Evolutionary conservation across 2,888 invertebrate species (phyloP), one percentile per base, ranked within the genome.

Genomic region (Euproctis similis): DNA sequence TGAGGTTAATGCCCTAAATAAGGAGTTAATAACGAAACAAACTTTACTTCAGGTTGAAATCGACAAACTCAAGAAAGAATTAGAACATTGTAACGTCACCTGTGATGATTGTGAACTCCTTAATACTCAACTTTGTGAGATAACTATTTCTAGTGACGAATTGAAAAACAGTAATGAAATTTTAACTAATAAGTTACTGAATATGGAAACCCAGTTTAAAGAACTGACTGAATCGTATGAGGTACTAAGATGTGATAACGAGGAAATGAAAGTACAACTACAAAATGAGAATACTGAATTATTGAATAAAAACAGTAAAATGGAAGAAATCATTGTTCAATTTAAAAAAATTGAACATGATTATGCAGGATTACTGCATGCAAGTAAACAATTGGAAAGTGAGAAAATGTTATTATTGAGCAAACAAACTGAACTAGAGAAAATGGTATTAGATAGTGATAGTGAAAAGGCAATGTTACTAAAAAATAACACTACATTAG

Each of bases 1-100:
- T 38, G 68, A 70, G 34, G 45, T 82, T 26, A 70, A 62, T 34
- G 31, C 31, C 12, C 58, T 71, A 53, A 81, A 80, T 37, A 68
- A 70, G 34, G 62, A 71, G 31, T 43, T 80, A 12, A 30, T 42
- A 10, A 40, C 42, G 31, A 53, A 67, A 26, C 58, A 73, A 42
- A 46, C 44, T 10, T 44, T 57, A 29, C 31, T 72, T 2, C 60
- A 71, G 32, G 69, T 63, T 42, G 57, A 71, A 49, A 67, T 82
- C 29, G 48, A 47, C 24, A 51, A 53, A 26, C 50, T 75, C 2
- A 66, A 69, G 8, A 72, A 72, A 27, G 62, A 75, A 41, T 36
- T 64, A 20, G 34, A 42, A 29, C 53, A 56, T 31, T 48, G 39
- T 32, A 52, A 65, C 25, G 21, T 24, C 30, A 35, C 27, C 30